phyloP scores from a whole-genome alignment of 2,797 vertebrate genomes.

The Okamejei kenojei region DNA sequence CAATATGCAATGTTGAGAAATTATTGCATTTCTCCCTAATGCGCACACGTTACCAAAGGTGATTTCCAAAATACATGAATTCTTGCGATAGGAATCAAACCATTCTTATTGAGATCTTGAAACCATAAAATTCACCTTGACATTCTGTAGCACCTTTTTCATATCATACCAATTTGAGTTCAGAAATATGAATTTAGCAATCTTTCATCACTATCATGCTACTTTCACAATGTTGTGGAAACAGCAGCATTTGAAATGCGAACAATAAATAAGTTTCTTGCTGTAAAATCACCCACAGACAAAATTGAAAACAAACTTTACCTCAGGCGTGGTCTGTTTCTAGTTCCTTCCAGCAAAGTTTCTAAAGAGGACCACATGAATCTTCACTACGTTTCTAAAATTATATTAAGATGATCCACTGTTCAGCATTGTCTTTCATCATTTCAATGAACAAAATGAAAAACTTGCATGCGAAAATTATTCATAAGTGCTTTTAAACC shows the following conservation, averaged over 20 bases:
- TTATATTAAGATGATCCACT: neutral
- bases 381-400: neutral
- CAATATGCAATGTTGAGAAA: neutral
- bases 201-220: neutral
- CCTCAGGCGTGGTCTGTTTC: neutral
- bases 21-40: neutral
- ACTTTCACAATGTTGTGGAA: neutral
- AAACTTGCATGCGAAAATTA: neutral
- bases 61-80: neutral
- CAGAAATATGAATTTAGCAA: neutral
- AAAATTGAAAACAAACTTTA: neutral
- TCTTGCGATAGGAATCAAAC: neutral
- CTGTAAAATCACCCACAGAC: neutral
- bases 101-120: neutral
- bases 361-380: too few species aligned
- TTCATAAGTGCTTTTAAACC: neutral
- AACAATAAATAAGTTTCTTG: neutral
- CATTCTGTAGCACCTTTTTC: neutral
- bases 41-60: neutral
- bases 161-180: constrained; percentile 5
- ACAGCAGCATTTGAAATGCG: neutral
- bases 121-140: neutral
- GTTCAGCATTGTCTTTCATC: neutral
- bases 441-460: neutral
- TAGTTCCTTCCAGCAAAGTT: neutral